A percentile compares a stretch with the other conserved stretches of the same genome.
These are phyloP conservation scores for Ostrea denselamellosa DNA, from an alignment of 1,140 invertebrate species.

Conservation along the genomic window DNA sequence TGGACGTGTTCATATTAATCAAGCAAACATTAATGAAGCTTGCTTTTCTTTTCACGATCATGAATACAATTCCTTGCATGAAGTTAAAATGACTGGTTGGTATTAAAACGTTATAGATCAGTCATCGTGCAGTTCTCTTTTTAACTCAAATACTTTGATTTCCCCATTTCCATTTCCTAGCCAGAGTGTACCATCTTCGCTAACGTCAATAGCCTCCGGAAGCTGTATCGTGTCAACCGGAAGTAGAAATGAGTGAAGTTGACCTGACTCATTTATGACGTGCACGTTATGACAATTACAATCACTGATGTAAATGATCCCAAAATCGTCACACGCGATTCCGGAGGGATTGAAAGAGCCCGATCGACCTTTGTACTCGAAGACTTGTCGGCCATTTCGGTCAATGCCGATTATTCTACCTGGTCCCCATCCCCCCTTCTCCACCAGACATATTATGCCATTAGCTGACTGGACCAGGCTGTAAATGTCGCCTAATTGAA, in stretches of 20 bases:
- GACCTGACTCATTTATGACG: not conserved
- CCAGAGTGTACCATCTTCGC: not conserved
- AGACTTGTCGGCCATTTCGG: not conserved
- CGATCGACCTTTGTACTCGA: constrained; percentile 10
- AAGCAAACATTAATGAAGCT: too few relatives aligned
- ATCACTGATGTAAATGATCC: constrained; percentile 37
- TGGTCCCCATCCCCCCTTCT: constrained; percentile 33
- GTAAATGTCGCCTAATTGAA: constrained; percentile 3
- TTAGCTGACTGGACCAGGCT: constrained; percentile 7
- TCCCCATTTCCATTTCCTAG: constrained; percentile 30
- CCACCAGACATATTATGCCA: not conserved
- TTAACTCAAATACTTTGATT: constrained; percentile 2
- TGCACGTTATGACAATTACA: constrained; percentile 9
- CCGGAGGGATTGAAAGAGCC: constrained; percentile 34
- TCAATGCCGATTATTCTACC: constrained; percentile 1
- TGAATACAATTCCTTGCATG: too few relatives aligned
- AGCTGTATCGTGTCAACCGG: not conserved
- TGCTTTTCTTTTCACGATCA: too few relatives aligned
- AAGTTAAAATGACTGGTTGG: too few relatives aligned
- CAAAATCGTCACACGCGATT: constrained; percentile 22
- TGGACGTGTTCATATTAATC: too few relatives aligned
- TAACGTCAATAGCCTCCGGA: constrained; percentile 31
- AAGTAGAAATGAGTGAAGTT: constrained; percentile 13
- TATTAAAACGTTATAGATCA: too few relatives aligned
- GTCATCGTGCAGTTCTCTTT: too few relatives aligned